A percentile compares a stretch with the other conserved stretches of the same genome.
Evolutionary conservation across 1,140 invertebrate genomes (phyloP).

Genomic region (Sipha flava): DNA sequence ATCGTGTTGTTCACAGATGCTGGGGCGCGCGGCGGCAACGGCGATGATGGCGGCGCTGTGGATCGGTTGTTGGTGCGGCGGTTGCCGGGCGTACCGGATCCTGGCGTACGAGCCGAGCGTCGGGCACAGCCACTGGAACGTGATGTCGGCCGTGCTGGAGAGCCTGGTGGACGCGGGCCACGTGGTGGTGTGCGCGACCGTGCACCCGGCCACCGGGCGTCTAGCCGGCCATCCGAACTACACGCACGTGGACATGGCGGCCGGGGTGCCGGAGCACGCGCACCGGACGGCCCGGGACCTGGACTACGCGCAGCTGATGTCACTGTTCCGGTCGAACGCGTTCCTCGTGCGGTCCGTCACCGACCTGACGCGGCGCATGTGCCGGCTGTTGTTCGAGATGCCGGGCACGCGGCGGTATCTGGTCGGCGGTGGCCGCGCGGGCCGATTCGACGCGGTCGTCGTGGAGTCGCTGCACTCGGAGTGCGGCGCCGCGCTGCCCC

Average conservation of each 20-base stretch:
- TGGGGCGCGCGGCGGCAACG: too few species aligned
- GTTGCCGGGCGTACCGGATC: background rate
- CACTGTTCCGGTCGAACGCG: background rate
- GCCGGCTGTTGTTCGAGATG: background rate
- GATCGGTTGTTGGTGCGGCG: background rate
- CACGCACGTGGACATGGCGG: background rate
- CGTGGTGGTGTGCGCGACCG: background rate
- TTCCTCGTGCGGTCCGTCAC: background rate
- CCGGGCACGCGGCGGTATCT: background rate
- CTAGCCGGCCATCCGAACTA: background rate
- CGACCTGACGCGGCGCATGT: background rate
- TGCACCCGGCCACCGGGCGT: background rate
- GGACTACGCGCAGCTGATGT: background rate
- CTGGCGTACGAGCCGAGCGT: background rate
- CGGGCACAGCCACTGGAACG: background rate
- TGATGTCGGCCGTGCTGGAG: background rate
- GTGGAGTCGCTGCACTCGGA: background rate
- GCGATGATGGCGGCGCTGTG: background rate
- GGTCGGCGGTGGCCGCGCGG: background rate
- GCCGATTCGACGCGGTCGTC: background rate
- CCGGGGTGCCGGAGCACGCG: too few species aligned
- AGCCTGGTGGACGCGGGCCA: background rate
- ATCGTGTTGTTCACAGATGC: too few species aligned
- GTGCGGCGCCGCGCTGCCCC: background rate
- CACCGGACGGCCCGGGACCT: background rate